Conservation (phyloP, 2,113 vertebrate species). For the Morone saxatilis region DNA sequence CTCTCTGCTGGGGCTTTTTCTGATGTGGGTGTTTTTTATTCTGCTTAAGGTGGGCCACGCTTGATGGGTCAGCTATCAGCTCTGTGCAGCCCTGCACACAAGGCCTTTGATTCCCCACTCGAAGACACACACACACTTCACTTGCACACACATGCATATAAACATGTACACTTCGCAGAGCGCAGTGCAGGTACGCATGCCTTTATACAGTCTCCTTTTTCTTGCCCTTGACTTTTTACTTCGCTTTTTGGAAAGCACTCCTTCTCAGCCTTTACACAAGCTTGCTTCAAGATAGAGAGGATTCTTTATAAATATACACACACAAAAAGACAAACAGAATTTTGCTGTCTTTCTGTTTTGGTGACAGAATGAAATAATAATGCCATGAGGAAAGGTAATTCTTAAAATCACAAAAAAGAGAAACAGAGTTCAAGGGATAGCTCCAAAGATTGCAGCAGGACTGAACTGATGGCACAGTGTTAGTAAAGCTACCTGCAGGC, state of each 20-base stretch:
- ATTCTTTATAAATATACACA: background rate
- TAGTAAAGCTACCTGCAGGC: slow-evolving; percentile 24
- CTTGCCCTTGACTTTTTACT: slow-evolving; percentile 49
- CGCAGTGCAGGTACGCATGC: slow-evolving; percentile 9
- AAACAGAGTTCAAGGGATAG: background rate
- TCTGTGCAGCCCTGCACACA: slow-evolving; percentile 74
- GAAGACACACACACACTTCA: slow-evolving; percentile 22
- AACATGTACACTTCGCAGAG: slow-evolving; percentile 6
- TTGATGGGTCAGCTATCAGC: slow-evolving; percentile 81
- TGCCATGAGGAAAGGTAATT: background rate
- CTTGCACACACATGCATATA: slow-evolving; percentile 47
- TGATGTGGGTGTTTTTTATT: slow-evolving; percentile 66
- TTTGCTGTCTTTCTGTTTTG: background rate
- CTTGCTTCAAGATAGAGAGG: background rate
- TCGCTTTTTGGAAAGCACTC: slow-evolving; percentile 18
- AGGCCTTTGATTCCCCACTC: slow-evolving; percentile 77
- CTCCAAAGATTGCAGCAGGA: background rate
- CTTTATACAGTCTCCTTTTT: slow-evolving; percentile 31
- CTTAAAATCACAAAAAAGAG: background rate
- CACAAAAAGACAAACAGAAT: background rate
- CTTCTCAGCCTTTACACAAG: slow-evolving; percentile 25
- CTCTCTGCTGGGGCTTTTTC: slow-evolving; percentile 70
- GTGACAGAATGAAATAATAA: slow-evolving; percentile 3
- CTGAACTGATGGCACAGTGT: background rate
- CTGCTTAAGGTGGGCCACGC: slow-evolving; percentile 70